Percentiles rank a stretch among this genome's conserved stretches.
phyloP scores from a whole-genome alignment of 2,888 invertebrate genomes.

The Tanypteryx hageni region DNA sequence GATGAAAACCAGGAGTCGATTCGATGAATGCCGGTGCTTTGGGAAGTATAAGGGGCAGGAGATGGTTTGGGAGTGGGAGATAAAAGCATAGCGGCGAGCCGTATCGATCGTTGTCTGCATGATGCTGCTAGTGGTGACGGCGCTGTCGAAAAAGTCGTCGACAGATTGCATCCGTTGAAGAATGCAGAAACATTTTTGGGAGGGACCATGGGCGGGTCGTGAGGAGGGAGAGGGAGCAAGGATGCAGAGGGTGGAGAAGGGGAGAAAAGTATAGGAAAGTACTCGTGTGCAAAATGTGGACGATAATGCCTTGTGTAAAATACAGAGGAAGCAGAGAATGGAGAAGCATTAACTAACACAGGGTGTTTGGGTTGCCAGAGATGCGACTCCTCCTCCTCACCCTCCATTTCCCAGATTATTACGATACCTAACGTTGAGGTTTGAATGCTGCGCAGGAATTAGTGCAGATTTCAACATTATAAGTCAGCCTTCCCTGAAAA shows the following conservation, averaged over 20 bases:
- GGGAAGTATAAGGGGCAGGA: not conserved
- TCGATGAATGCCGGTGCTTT: slow-evolving; percentile 33
- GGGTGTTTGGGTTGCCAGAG: too few species aligned
- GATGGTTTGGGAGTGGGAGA: not conserved
- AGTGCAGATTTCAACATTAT: too few species aligned
- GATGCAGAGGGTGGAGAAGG: not conserved
- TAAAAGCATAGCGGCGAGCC: slow-evolving; percentile 45
- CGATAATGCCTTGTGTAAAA: too few species aligned
- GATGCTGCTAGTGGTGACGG: not conserved
- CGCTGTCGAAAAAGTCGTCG: not conserved
- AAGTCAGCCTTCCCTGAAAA: too few species aligned
- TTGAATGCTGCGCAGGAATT: too few species aligned
- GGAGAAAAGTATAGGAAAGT: not conserved
- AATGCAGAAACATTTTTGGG: not conserved
- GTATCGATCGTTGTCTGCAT: slow-evolving; percentile 52
- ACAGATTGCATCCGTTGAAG: not conserved
- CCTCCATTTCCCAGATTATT: too few species aligned
- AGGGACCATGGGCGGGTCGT: not conserved
- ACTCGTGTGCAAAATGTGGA: too few species aligned
- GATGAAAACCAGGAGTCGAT: slow-evolving; percentile 21
- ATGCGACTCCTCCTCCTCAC: too few species aligned
- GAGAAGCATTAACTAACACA: too few species aligned
- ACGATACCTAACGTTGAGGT: too few species aligned
- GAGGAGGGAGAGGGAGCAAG: not conserved
- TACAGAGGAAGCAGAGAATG: too few species aligned